Evolutionary conservation across 2,113 vertebrate species (phyloP).

Genomic region (Pelmatolapia mariae): DNA sequence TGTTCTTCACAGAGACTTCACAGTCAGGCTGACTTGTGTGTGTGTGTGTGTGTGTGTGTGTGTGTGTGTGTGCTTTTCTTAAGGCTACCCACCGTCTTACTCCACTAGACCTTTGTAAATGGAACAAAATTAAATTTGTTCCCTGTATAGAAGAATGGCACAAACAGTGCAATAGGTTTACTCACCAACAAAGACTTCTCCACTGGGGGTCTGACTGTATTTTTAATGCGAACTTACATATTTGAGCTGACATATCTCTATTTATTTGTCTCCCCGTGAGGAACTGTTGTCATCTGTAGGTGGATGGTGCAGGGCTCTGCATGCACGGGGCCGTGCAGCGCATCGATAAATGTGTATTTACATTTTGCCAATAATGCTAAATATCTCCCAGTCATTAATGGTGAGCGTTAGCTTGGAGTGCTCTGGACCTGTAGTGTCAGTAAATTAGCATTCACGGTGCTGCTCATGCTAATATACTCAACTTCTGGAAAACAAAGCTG

Average conservation of each 20-base stretch:
- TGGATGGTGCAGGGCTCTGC: slow-evolving; percentile 6
- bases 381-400: slow-evolving; percentile 56
- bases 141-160: slow-evolving; percentile 48
- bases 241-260: slow-evolving; percentile 22
- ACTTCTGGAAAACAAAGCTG: slow-evolving; percentile 41
- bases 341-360: slow-evolving; percentile 64
- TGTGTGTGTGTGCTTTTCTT: neutral
- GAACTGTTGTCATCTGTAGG: slow-evolving; percentile 3
- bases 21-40: slow-evolving; percentile 22
- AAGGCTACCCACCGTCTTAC: slow-evolving; percentile 60
- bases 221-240: slow-evolving; percentile 18
- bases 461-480: slow-evolving; percentile 61
- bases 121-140: slow-evolving; percentile 67
- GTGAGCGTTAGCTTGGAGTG: slow-evolving; percentile 27
- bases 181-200: slow-evolving; percentile 20
- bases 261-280: neutral
- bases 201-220: neutral
- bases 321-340: neutral
- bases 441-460: slow-evolving; percentile 53
- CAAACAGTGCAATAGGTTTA: slow-evolving; percentile 48
- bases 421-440: slow-evolving; percentile 16
- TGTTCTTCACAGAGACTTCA: slow-evolving; percentile 58
- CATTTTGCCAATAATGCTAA: slow-evolving; percentile 75
- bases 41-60: neutral
- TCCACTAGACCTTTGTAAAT: slow-evolving; percentile 64